Base-by-base conservation (phyloP, 2,888 invertebrate species). In the Fissipunctia ypsillon region DNA sequence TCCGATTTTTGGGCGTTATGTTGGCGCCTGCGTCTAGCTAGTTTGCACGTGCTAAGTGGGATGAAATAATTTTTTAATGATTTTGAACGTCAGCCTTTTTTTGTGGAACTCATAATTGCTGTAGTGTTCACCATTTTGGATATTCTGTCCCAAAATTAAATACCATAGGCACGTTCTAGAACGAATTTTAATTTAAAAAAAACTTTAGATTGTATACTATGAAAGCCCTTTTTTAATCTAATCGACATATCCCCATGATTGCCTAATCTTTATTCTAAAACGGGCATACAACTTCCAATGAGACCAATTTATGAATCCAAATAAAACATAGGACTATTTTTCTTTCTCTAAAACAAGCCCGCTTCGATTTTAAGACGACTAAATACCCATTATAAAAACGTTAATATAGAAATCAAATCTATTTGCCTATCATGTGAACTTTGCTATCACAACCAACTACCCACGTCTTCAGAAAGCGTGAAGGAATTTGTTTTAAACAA, bases 401-500 rank as follows among this genome's bases (percentile, higher is more conserved):
- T 79, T 63, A 16, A 48, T 72, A 4, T 10, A 59, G 76, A 66
- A 69, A 79, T 57, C 22, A 48, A 67, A 81, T 76, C 38, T 70
- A 63, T 79, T 81, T 82, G 16, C 5, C 14, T 2, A 28, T 48
- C 22, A 50, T 19, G 14, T n/a, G 31, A 63, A 63, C 69, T 64
- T 6, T 25, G n/a, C 48, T 56, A 60, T 16, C 52, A 69, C 19
- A n/a, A 19, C 28, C 28, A 48, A 12, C 19, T 38, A 16, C 64
- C 56, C 65, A 61, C 79, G 61, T 31, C 31, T 12, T 1, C 14
- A 28, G 48, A 75, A 67, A 76, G 79, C 76, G 82, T 74, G 74
- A 69, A 78, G 76, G 83, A 83, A 85, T 85, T 81, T 80, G 79
- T 76, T 78, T 68, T 50, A 78, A 75, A 81, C 76, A 75, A 81